Evolutionary conservation across 37 sponge, comb jelly and placozoan genomes (phyloP).

Genomic region (Geodia barretti): DNA sequence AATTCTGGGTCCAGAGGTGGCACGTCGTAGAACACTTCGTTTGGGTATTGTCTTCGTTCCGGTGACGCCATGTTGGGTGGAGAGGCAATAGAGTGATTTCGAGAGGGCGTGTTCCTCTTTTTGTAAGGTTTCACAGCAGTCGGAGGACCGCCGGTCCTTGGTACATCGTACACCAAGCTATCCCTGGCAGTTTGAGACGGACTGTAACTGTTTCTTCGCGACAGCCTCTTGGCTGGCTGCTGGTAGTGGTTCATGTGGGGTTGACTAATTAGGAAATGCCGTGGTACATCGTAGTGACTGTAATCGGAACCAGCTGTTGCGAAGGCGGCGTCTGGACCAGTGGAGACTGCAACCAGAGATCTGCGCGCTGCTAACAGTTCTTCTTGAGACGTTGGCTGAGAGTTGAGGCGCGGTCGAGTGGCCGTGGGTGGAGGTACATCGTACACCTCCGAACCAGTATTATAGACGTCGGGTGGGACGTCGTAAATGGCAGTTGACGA

Average conservation of each 20-base stretch:
- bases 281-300: neutral
- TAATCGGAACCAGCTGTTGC: neutral
- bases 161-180: neutral
- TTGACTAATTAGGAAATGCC: neutral
- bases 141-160: neutral
- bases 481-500: neutral
- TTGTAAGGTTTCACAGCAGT: neutral
- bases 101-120: neutral
- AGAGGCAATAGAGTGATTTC: neutral
- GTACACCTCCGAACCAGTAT: neutral
- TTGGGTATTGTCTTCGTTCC: neutral
- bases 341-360: neutral
- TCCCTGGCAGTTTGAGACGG: too few species aligned
- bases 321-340: neutral
- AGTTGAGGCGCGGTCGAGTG: neutral
- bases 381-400: neutral
- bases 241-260: neutral
- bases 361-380: neutral
- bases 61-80: neutral
- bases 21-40: neutral
- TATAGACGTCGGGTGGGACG: neutral
- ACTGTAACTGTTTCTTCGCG: neutral
- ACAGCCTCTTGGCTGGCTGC: neutral
- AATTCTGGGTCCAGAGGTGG: neutral
- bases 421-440: neutral